Evolutionary conservation across 1,140 invertebrate species (phyloP).

Genomic region (Tetramorium parvispinum): DNA sequence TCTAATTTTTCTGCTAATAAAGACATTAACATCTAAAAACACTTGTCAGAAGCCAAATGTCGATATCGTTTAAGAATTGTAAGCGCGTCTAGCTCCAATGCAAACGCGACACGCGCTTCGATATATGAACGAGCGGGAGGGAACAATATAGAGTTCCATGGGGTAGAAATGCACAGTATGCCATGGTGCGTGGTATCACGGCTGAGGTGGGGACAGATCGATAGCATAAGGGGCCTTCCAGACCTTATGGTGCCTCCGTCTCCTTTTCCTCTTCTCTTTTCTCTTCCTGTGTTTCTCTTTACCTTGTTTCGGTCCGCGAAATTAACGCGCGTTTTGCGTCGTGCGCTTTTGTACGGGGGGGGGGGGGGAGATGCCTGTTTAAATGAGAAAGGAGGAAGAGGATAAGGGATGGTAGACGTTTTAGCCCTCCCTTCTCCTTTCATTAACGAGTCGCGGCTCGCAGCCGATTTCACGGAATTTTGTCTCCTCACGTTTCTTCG

Average conservation of each 20-base stretch:
- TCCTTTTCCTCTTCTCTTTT: conserved; percentile 53
- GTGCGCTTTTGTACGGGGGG: conserved; percentile 37
- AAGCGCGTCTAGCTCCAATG: neutral
- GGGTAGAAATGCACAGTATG: conserved; percentile 73
- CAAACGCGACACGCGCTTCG: conserved; percentile 47
- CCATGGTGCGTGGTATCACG: conserved; percentile 73
- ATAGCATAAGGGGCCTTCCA: conserved; percentile 81
- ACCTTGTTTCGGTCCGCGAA: conserved; percentile 57
- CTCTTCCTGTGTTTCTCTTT: conserved; percentile 35
- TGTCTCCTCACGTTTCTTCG: neutral
- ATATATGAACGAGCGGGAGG: conserved; percentile 57
- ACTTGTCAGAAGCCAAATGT: conserved; percentile 22
- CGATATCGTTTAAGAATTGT: conserved; percentile 19
- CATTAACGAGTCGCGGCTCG: conserved; percentile 21
- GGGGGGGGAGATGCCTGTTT: neutral
- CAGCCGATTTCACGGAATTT: conserved; percentile 22
- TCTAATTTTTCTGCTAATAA: neutral
- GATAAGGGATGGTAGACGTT: neutral
- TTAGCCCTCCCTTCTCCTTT: neutral
- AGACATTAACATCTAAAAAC: neutral
- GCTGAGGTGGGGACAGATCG: conserved; percentile 79
- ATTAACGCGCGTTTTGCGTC: conserved; percentile 73
- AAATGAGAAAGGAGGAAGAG: neutral
- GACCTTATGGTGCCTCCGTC: conserved; percentile 81
- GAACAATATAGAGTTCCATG: conserved; percentile 78